Conservation (phyloP, 2,113 vertebrate genomes). For the Syngnathus typhle region DNA sequence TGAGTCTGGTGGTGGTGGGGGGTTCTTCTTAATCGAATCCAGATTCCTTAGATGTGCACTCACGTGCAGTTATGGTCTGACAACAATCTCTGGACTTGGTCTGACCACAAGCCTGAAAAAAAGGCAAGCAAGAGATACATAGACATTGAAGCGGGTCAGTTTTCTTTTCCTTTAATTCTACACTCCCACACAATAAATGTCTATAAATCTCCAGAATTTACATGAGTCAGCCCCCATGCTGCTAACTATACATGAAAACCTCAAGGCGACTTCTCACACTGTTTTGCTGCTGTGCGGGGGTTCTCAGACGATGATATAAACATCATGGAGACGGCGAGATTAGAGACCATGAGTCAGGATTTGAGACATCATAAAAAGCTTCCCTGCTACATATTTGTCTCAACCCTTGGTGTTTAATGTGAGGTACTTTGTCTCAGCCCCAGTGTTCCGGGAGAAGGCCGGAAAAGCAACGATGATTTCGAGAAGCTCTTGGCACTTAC, state of each 20-base stretch:
- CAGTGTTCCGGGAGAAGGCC: neutral
- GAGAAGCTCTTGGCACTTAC: neutral
- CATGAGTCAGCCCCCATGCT: slow-evolving; percentile 16
- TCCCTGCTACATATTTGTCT: slow-evolving; percentile 1
- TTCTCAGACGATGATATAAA: slow-evolving; percentile 36
- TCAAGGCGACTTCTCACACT: slow-evolving; percentile 4
- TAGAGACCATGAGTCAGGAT: slow-evolving; percentile 27
- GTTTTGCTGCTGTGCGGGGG: slow-evolving; percentile 16
- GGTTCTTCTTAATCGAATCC: slow-evolving; percentile 57
- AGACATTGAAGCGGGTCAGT: slow-evolving; percentile 2
- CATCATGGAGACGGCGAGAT: slow-evolving; percentile 28
- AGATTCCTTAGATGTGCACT: slow-evolving; percentile 50
- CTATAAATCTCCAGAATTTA: slow-evolving; percentile 1
- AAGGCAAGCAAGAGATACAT: slow-evolving; percentile 37
- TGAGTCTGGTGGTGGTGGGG: slow-evolving; percentile 37
- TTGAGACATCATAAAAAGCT: slow-evolving; percentile 4
- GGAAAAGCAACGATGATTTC: neutral
- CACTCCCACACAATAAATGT: neutral
- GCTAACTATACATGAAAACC: slow-evolving; percentile 8
- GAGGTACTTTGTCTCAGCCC: neutral
- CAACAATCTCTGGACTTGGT: slow-evolving; percentile 55
- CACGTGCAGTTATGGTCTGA: slow-evolving; percentile 45
- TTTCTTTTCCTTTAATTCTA: slow-evolving; percentile 18
- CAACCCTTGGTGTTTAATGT: neutral
- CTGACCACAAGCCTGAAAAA: slow-evolving; percentile 48